Evolutionary conservation across 2,113 vertebrate genomes (phyloP), one percentile per base, ranked within the genome.

Genomic region (Clupea harengus): DNA sequence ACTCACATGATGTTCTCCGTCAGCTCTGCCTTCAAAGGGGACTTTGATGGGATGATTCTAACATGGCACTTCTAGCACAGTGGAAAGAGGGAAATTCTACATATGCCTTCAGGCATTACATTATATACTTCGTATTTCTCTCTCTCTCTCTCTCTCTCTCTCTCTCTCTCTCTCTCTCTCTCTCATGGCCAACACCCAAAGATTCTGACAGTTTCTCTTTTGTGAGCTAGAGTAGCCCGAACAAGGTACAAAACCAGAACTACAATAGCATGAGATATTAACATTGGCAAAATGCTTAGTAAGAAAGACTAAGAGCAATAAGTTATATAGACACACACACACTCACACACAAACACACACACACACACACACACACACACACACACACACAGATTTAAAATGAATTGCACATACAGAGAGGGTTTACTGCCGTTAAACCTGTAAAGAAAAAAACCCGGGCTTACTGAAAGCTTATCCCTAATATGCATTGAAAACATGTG

Each of bases 21-120:
- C 92, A 92, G 89, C 81, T 86, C 47, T 88, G 88, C 88, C 89
- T 92, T 93, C 91, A 92, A 92, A 93, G 87, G 83, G 45, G 91
- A 89, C 86, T 93, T 90, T 92, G 92, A 93, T 91, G 88, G 88
- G 90, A 87, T 90, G 81, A 88, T 89, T 92, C 92, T 92, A 92
- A 93, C 88, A 92, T 92, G 91, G 86, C 50, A 81, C 47, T 15
- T 60, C n/a, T 87, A 88, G 85, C 89, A 83, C 82, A 80, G 86
- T 88, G 88, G 89, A 85, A 85, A 90, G 20, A 83, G 85, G 89
- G 72, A 82, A 64, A 88, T 83, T 90, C 81, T 82, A 49, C 88
- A 88, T 67, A 82, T 39, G 39, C 89, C 86, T 87, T 81, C 52
- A 25, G 88, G 89, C 88, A 82, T 45, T 54, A 82, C 50, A 39